These are phyloP conservation scores for Petrocephalus sullivani DNA, from an alignment of 2,797 vertebrate species.

Conservation along the genomic window DNA sequence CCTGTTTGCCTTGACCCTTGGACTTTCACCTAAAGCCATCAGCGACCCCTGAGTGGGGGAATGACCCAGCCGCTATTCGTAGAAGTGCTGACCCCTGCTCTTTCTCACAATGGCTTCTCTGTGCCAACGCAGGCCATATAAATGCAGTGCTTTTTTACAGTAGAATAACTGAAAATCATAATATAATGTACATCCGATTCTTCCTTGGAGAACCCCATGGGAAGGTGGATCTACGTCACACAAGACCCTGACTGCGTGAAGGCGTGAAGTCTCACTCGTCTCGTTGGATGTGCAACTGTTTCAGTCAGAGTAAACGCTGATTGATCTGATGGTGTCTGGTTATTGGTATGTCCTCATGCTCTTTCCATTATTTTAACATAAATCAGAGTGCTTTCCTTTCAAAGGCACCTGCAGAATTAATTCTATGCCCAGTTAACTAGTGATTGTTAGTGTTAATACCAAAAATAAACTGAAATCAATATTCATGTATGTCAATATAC, in stretches of 20 bases:
- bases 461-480: not conserved
- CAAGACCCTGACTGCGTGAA: not conserved
- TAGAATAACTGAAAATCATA: not conserved
- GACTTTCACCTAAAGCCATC: conserved; percentile 5
- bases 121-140: not conserved
- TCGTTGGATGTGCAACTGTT: not conserved
- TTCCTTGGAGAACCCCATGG: not conserved
- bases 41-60: not conserved
- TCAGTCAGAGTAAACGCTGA: not conserved
- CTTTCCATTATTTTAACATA: not conserved
- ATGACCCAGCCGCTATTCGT: not conserved
- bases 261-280: not conserved
- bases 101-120: not conserved
- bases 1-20: conserved; percentile 10
- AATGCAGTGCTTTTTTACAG: not conserved
- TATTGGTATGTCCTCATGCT: not conserved
- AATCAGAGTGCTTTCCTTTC: not conserved
- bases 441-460: not conserved
- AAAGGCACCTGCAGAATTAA: not conserved
- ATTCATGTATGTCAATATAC: not conserved
- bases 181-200: not conserved
- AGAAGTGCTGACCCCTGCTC: not conserved
- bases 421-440: not conserved
- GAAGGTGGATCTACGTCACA: not conserved
- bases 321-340: not conserved